Evolutionary conservation across 2,797 vertebrate species (phyloP), one percentile per base, ranked within the genome.

Genomic region (Gambelia wislizenii): DNA sequence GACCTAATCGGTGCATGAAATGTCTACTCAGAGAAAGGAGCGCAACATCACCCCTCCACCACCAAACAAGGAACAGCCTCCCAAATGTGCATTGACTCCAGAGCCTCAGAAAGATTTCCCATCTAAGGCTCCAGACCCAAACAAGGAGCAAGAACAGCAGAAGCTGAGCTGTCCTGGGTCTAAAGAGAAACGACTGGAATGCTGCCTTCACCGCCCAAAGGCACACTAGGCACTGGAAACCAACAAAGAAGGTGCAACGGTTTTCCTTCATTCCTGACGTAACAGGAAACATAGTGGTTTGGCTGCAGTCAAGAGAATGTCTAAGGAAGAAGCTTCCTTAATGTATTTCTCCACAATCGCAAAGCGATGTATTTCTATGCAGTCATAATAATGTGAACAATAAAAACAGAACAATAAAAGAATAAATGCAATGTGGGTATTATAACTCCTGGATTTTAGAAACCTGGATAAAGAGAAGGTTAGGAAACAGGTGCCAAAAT

Each of bases 21-120:
- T 87, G 85, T 78, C 85, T 25, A 87, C 76, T 18, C 76, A 79
- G 16, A 52, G n/a, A 36, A 86, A 10, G n/a, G 75, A 79, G n/a
- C 54, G 61, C 36, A 33, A 27, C n/a, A 67, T 22, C 3, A 14
- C 4, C 36, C 76, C 22, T 36, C 59, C 56, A 36, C 75, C 59
- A 0, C 44, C 4, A 27, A 27, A 78, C 1, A 69, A 86, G 61
- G n/a, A 30, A 0, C 36, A 20, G 36, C 30, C 85, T 39, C 33
- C 44, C 2, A 86, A 39, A 49, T 42, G 22, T 6, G 14, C 13
- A 1, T 6, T 44, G 4, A 6, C 59, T 18, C 14, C 39, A 36
- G 22, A 39, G 7, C 5, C 10, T 9, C 76, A 52, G 20, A 79
- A 69, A 67, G 47, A 86, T 12, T 3, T 6, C 22, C 44, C 75